Conservation (phyloP, 2,797 vertebrate species). For the Morus bassanus region DNA sequence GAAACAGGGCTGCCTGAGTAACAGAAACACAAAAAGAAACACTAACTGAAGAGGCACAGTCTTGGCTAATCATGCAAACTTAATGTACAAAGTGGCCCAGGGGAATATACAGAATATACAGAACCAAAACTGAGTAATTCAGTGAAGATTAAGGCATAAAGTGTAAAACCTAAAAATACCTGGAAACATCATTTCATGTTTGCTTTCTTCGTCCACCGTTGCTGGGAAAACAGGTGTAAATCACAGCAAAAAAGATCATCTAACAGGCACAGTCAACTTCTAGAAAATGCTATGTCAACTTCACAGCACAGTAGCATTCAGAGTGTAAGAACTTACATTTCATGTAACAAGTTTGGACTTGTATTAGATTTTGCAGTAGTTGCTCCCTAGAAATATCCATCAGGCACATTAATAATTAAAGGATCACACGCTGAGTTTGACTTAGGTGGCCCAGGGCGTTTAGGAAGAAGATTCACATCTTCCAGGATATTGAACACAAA, state of each 20-base stretch:
- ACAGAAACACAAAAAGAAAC: not conserved
- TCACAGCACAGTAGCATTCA: not conserved
- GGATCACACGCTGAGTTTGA: not conserved
- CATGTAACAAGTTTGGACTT: not conserved
- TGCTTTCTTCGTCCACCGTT: not conserved
- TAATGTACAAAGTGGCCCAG: not conserved
- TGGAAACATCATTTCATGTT: not conserved
- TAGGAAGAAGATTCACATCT: not conserved
- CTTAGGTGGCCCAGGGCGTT: not conserved
- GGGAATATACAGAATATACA: not conserved
- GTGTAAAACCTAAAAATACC: not conserved
- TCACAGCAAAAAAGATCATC: not conserved
- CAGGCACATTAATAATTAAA: not conserved
- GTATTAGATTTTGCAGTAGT: not conserved
- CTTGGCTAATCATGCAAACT: not conserved
- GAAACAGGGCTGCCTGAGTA: not conserved
- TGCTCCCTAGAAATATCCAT: not conserved
- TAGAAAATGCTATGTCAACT: not conserved
- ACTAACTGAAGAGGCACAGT: not conserved
- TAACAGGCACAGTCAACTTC: not conserved
- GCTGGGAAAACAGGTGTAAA: not conserved
- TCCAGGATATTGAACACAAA: not conserved
- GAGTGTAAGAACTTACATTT: not conserved
- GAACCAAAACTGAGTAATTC: not conserved
- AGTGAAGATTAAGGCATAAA: not conserved